A percentile compares a stretch with the other conserved stretches of the same genome.
Evolutionary conservation across 2,888 invertebrate genomes (phyloP).

Genomic region (Agonum fuliginosum): DNA sequence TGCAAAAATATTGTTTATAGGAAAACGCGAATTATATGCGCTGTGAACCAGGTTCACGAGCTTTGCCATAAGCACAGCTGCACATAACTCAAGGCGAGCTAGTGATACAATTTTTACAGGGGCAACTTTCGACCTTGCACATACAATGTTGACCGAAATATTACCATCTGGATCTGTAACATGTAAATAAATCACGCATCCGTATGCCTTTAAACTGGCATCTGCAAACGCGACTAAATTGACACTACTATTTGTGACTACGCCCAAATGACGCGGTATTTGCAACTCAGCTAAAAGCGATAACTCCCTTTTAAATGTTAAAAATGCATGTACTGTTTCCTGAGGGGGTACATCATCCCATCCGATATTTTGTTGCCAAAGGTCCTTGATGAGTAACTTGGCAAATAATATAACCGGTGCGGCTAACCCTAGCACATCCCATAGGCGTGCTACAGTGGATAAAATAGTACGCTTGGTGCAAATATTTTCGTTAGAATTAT

Average conservation of each 20-base stretch:
- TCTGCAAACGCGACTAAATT: neutral
- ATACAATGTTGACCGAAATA: too few species aligned
- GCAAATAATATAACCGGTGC: neutral
- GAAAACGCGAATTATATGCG: too few species aligned
- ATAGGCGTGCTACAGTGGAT: too few species aligned
- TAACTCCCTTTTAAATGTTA: neutral
- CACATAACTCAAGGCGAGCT: too few species aligned
- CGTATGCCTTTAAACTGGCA: neutral
- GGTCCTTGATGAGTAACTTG: neutral
- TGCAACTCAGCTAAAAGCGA: neutral
- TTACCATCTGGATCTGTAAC: neutral
- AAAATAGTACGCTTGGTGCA: too few species aligned
- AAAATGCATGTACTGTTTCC: neutral
- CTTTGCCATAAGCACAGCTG: too few species aligned
- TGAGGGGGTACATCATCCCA: neutral
- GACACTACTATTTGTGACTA: neutral
- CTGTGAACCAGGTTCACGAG: too few species aligned
- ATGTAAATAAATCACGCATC: constrained; percentile 1
- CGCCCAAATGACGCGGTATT: constrained; percentile 6
- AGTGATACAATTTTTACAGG: too few species aligned
- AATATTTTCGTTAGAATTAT: too few species aligned
- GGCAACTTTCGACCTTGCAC: too few species aligned
- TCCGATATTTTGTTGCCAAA: neutral
- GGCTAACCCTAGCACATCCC: neutral
- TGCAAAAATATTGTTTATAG: too few species aligned